These are phyloP conservation scores for Trissonchulus sp. DNA, from an alignment of 2,888 invertebrate genomes.

Conservation along the genomic window DNA sequence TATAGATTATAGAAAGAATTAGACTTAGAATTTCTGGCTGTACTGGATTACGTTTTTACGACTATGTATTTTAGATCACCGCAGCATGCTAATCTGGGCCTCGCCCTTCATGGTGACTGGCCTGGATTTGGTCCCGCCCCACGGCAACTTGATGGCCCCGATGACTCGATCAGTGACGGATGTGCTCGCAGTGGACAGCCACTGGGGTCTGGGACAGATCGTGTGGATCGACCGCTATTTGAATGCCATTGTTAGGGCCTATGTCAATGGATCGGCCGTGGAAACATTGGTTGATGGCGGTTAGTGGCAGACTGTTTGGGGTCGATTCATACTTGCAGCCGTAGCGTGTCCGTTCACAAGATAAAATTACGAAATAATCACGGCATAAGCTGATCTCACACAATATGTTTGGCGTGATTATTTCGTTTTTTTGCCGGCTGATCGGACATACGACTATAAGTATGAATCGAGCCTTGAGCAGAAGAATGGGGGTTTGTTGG, in stretches of 20 bases:
- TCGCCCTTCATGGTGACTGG: constrained; percentile 63
- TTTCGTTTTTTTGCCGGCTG: too few relatives aligned
- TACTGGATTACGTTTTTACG: too few relatives aligned
- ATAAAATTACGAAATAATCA: too few relatives aligned
- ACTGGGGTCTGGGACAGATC: constrained; percentile 63
- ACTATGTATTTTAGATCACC: neutral
- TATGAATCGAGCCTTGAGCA: too few relatives aligned
- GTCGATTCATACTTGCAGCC: too few relatives aligned
- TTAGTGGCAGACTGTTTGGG: constrained; percentile 40
- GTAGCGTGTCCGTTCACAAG: neutral
- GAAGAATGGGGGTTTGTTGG: too few relatives aligned
- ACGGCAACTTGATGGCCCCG: constrained; percentile 72
- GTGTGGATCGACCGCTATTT: constrained; percentile 72
- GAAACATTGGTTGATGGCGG: constrained; percentile 70
- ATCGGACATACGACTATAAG: too few relatives aligned
- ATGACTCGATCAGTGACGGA: constrained; percentile 59
- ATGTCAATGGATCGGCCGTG: constrained; percentile 64
- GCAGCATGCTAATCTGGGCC: constrained; percentile 31
- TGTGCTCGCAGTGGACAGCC: constrained; percentile 67
- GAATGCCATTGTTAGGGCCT: constrained; percentile 67
- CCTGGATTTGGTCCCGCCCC: constrained; percentile 69
- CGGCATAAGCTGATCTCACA: too few relatives aligned
- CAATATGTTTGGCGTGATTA: too few relatives aligned
- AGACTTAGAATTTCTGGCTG: too few relatives aligned
- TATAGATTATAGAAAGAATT: too few relatives aligned